Conservation (phyloP, 37 sponge, comb jelly and placozoan species). For the Oscarella lobularis region DNA sequence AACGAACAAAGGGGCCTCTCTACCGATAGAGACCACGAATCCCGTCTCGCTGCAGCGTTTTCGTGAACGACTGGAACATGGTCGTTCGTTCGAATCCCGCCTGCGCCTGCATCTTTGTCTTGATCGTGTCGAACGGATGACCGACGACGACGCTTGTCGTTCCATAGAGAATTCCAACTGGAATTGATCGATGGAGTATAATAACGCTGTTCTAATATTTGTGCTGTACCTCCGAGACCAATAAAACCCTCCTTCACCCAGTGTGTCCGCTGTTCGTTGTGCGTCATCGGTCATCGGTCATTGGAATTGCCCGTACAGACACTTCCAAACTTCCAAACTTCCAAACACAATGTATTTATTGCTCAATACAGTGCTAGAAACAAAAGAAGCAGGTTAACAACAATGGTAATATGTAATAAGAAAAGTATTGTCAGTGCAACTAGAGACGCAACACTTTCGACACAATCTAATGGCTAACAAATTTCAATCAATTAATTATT, state of each 20-base stretch:
- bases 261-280: conserved; percentile 69
- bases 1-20: neutral
- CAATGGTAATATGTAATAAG: too few species aligned
- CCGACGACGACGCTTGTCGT: conserved; percentile 94
- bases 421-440: too few species aligned
- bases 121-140: conserved; percentile 96
- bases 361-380: too few species aligned
- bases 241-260: conserved; percentile 92
- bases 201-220: neutral
- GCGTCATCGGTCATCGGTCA: too few species aligned
- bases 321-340: too few species aligned
- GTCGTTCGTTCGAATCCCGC: conserved; percentile 62
- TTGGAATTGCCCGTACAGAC: too few species aligned
- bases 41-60: conserved; percentile 61
- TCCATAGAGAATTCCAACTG: conserved; percentile 94
- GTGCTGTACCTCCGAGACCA: conserved; percentile 14
- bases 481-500: too few species aligned
- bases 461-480: too few species aligned
- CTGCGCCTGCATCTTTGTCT: conserved; percentile 99
- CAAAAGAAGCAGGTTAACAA: too few species aligned
- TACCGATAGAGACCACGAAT: conserved; percentile 71
- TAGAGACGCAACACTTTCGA: too few species aligned
- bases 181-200: conserved; percentile 5
- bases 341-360: too few species aligned
- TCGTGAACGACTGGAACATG: conserved; percentile 66